Evolutionary conservation across 2,888 invertebrate species (phyloP).

Genomic region (Limulus polyphemus): DNA sequence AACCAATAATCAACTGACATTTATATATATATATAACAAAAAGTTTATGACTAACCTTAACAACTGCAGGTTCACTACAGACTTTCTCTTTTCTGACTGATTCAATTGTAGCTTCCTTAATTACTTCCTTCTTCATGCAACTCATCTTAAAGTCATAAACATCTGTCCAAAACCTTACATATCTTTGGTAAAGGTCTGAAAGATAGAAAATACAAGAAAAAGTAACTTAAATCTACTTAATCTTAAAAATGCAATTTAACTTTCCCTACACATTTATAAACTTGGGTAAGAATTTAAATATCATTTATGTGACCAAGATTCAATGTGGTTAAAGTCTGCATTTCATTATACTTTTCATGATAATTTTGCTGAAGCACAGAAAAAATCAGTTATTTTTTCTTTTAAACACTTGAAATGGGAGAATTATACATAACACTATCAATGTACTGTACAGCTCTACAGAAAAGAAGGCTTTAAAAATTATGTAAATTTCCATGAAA

Average conservation of each 20-base stretch:
- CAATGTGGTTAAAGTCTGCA: no score
- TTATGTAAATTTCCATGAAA: no score
- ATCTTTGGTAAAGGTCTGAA: constrained; percentile 52
- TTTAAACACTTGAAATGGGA: no score
- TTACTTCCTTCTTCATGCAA: constrained; percentile 69
- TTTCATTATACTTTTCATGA: no score
- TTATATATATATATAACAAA: neutral
- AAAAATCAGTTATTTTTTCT: no score
- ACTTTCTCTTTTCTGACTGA: constrained; percentile 51
- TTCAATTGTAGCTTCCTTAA: constrained; percentile 61
- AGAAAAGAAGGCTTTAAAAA: no score
- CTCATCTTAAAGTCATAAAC: constrained; percentile 91
- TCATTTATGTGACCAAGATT: no score
- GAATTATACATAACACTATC: no score
- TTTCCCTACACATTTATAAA: neutral
- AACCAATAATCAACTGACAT: neutral
- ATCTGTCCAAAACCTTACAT: constrained; percentile 77
- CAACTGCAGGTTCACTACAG: constrained; percentile 50
- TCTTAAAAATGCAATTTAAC: neutral
- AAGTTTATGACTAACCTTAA: constrained; percentile 32
- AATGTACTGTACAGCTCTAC: no score
- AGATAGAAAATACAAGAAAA: constrained; percentile 26
- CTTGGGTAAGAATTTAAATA: neutral
- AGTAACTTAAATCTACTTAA: neutral
- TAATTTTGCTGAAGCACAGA: no score